These are phyloP conservation scores for Cromileptes altivelis DNA, from an alignment of 2,113 vertebrate species.

Conservation along the genomic window DNA sequence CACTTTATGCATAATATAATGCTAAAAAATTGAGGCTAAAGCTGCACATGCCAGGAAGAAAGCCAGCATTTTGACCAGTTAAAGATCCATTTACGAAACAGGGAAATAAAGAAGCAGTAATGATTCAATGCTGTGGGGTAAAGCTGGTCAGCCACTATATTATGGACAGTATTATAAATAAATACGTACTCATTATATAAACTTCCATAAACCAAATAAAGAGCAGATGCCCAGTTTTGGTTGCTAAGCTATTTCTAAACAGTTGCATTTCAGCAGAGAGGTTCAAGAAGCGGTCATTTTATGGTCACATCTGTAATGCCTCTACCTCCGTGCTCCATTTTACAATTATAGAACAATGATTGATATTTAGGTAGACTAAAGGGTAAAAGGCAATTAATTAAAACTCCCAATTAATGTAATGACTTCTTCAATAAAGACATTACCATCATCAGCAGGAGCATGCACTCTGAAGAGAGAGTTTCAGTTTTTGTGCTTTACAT, in stretches of 20 bases:
- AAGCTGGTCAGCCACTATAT: not conserved
- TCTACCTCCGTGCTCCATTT: constrained; percentile 4
- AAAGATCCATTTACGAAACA: not conserved
- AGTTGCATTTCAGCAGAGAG: not conserved
- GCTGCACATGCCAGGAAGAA: not conserved
- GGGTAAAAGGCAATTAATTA: constrained; percentile 10
- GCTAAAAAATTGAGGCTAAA: not conserved
- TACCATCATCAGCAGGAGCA: not conserved
- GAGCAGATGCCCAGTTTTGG: not conserved
- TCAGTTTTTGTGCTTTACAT: not conserved
- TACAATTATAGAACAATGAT: constrained; percentile 4
- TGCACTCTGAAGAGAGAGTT: not conserved
- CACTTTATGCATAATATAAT: not conserved
- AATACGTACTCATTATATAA: not conserved
- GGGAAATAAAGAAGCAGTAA: not conserved
- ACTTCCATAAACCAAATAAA: not conserved
- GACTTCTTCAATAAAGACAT: constrained; percentile 11
- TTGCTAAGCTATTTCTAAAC: constrained; percentile 3
- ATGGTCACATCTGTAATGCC: not conserved
- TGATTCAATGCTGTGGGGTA: not conserved
- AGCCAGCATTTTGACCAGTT: not conserved
- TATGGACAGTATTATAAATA: not conserved
- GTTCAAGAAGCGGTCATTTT: not conserved
- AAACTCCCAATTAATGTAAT: constrained; percentile 15
- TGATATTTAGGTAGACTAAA: constrained; percentile 3